These are phyloP conservation scores for Apomyelois bistriatella DNA, from an alignment of 2,888 invertebrate genomes.

Conservation along the genomic window DNA sequence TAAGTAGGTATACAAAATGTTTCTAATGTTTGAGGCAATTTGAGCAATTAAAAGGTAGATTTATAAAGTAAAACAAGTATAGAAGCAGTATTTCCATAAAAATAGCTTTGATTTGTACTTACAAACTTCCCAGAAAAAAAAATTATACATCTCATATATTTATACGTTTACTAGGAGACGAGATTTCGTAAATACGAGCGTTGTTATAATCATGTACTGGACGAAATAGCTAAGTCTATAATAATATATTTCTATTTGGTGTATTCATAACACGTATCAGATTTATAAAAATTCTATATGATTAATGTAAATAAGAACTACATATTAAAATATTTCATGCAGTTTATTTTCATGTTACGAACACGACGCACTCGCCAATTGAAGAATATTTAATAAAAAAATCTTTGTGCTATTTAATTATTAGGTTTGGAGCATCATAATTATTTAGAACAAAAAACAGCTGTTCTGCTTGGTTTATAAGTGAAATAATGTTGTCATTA, in stretches of 20 bases:
- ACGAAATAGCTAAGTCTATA: slow-evolving; percentile 63
- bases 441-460: no score
- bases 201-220: slow-evolving; percentile 43
- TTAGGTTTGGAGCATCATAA: no score
- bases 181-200: slow-evolving; percentile 22
- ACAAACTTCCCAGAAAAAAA: neutral
- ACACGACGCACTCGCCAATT: no score
- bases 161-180: neutral
- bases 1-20: neutral
- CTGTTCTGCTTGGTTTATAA: no score
- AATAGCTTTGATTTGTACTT: neutral
- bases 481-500: no score
- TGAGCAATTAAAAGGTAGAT: slow-evolving; percentile 10
- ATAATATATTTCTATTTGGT: slow-evolving; percentile 30
- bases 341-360: neutral
- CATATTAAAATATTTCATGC: neutral
- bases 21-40: neutral
- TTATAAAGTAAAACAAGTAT: neutral
- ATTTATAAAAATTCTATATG: slow-evolving; percentile 25
- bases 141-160: no score
- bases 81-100: neutral
- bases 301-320: neutral
- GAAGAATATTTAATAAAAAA: no score
- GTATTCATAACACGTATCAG: slow-evolving; percentile 24
- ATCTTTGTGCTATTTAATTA: no score